A percentile compares a stretch with the other conserved stretches of the same genome.
Conservation (phyloP, 1,140 invertebrate genomes). For the Phortica variegata region DNA sequence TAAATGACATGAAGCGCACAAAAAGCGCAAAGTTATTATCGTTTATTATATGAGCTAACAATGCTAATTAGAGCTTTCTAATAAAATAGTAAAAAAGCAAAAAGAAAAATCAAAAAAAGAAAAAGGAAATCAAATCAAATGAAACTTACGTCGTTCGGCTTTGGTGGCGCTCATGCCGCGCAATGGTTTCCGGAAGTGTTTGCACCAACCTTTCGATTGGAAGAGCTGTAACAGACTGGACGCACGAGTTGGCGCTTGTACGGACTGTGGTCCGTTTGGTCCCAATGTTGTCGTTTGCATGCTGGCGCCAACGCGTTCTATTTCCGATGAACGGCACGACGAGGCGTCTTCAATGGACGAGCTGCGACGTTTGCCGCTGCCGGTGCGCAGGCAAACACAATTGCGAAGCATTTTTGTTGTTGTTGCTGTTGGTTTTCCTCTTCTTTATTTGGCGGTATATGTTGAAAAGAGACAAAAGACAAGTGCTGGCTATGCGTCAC, state of each 20-base stretch:
- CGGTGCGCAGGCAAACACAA: constrained; percentile 49
- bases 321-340: constrained; percentile 63
- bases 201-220: constrained; percentile 58
- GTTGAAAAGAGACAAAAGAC: neutral
- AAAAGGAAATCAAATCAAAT: neutral
- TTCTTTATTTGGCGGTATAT: too few species aligned
- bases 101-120: neutral
- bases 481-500: neutral
- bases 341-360: constrained; percentile 61
- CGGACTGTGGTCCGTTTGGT: constrained; percentile 18
- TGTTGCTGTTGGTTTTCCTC: neutral
- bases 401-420: constrained; percentile 44
- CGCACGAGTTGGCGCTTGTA: constrained; percentile 34
- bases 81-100: constrained; percentile 2
- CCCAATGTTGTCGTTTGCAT: constrained; percentile 32
- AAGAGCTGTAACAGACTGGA: constrained; percentile 58
- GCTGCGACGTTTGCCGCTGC: constrained; percentile 45
- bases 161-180: constrained; percentile 69
- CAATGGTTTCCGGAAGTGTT: constrained; percentile 61
- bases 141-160: constrained; percentile 68
- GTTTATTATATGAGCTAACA: too few species aligned
- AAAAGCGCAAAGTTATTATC: too few species aligned
- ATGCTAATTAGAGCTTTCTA: too few species aligned
- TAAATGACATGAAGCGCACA: too few species aligned
- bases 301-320: constrained; percentile 56